phyloP scores from a whole-genome alignment of 1,140 invertebrate species.

The Drosophila ironensis region DNA sequence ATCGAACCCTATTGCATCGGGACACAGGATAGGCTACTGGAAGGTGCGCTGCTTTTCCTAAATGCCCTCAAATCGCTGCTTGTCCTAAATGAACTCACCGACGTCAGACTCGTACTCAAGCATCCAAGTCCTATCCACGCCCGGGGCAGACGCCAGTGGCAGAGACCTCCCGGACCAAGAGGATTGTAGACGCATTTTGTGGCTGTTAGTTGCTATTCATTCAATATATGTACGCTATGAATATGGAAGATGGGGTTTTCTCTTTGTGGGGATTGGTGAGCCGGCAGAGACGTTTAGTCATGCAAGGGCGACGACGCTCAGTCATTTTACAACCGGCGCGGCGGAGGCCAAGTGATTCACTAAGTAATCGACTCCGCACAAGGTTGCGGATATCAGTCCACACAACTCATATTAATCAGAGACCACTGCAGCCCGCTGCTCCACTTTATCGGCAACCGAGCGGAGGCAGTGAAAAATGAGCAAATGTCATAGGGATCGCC shows the following conservation, averaged over 20 bases:
- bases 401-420: constrained; percentile 50
- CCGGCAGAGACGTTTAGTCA: constrained; percentile 37
- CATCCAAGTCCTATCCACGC: too few species aligned
- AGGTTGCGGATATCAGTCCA: constrained; percentile 39
- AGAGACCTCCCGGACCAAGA: too few species aligned
- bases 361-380: constrained; percentile 45
- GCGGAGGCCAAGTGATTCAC: constrained; percentile 46
- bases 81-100: too few species aligned
- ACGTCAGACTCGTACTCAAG: too few species aligned
- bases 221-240: background rate
- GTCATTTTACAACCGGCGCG: constrained; percentile 19
- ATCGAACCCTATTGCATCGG: constrained; percentile 25
- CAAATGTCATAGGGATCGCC: constrained; percentile 36
- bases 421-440: constrained; percentile 37
- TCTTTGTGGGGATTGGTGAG: background rate
- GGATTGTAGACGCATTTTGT: too few species aligned
- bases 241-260: too few species aligned
- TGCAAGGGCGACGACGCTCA: constrained; percentile 3
- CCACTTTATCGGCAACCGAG: constrained; percentile 46
- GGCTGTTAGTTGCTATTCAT: too few species aligned
- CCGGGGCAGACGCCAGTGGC: too few species aligned
- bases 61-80: too few species aligned
- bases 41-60: too few species aligned
- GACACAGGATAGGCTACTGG: constrained; percentile 16
- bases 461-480: constrained; percentile 47